Evolutionary conservation across 2,113 vertebrate genomes (phyloP).

Genomic region (Zosterops japonicus): DNA sequence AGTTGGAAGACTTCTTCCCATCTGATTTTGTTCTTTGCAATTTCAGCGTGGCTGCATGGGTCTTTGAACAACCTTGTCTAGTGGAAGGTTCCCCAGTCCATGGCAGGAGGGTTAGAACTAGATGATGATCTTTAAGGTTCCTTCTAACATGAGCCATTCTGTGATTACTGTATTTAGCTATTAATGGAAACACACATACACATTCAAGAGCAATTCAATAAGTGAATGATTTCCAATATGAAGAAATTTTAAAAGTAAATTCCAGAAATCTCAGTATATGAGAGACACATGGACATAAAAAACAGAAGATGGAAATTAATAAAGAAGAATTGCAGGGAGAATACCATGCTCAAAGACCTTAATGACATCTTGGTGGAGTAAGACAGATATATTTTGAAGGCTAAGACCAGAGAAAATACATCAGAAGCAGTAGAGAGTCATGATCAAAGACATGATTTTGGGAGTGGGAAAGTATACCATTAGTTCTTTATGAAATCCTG

Average conservation of each 20-base stretch:
- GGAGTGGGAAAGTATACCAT: neutral
- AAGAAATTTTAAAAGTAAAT: neutral
- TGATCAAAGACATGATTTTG: neutral
- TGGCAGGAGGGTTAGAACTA: neutral
- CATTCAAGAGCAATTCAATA: neutral
- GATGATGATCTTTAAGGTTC: neutral
- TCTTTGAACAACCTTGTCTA: neutral
- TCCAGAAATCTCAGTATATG: neutral
- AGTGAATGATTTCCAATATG: neutral
- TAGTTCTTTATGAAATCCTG: neutral
- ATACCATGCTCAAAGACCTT: neutral
- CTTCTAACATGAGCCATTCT: neutral
- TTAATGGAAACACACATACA: neutral
- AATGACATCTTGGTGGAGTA: neutral
- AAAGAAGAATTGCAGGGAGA: neutral
- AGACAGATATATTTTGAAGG: neutral
- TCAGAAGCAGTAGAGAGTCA: neutral
- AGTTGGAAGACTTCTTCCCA: neutral
- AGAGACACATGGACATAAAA: neutral
- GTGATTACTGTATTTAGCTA: neutral
- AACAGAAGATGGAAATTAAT: neutral
- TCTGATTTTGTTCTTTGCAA: neutral
- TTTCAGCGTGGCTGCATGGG: neutral
- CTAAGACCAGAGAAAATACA: neutral
- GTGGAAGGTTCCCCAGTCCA: neutral